phyloP scores from a whole-genome alignment of 1,140 invertebrate species.

The Hirudo medicinalis region DNA sequence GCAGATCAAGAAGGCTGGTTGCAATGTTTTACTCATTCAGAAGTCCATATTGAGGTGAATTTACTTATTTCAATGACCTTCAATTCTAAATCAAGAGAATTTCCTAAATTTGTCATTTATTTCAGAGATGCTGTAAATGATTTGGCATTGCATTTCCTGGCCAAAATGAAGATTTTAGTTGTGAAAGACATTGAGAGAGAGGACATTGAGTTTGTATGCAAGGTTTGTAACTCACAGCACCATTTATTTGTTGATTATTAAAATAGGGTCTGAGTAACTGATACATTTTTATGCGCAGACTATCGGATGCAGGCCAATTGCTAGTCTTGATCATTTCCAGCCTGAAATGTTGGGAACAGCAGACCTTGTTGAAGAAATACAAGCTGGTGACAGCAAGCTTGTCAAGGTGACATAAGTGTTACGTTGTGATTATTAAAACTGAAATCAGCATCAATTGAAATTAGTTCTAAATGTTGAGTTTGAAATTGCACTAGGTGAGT shows the following conservation, averaged over 20 bases:
- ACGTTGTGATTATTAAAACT: slow-evolving; percentile 25
- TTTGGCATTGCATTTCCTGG: slow-evolving; percentile 89
- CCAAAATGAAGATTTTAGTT: slow-evolving; percentile 98
- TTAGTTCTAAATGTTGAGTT: background rate
- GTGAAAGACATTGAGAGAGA: slow-evolving; percentile 94
- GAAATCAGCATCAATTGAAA: slow-evolving; percentile 3
- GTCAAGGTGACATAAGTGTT: slow-evolving; percentile 79
- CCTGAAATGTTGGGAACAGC: slow-evolving; percentile 79
- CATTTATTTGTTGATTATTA: slow-evolving; percentile 1
- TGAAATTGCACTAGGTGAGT: slow-evolving; percentile 50
- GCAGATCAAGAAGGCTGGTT: slow-evolving; percentile 94
- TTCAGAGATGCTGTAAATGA: slow-evolving; percentile 83
- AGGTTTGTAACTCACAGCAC: slow-evolving; percentile 43
- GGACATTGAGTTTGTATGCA: slow-evolving; percentile 93
- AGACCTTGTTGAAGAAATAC: slow-evolving; percentile 86
- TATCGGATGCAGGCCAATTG: slow-evolving; percentile 83
- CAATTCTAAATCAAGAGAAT: background rate
- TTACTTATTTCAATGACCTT: background rate
- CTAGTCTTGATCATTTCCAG: slow-evolving; percentile 92
- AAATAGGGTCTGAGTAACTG: background rate
- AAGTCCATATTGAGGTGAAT: slow-evolving; percentile 84
- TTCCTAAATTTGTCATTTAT: too few relatives aligned
- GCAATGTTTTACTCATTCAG: slow-evolving; percentile 93
- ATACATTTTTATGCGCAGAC: slow-evolving; percentile 45
- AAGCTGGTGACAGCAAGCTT: slow-evolving; percentile 75